Evolutionary conservation across 2,113 vertebrate species (phyloP), one percentile per base, ranked within the genome.

Genomic region (Elachura formosa): DNA sequence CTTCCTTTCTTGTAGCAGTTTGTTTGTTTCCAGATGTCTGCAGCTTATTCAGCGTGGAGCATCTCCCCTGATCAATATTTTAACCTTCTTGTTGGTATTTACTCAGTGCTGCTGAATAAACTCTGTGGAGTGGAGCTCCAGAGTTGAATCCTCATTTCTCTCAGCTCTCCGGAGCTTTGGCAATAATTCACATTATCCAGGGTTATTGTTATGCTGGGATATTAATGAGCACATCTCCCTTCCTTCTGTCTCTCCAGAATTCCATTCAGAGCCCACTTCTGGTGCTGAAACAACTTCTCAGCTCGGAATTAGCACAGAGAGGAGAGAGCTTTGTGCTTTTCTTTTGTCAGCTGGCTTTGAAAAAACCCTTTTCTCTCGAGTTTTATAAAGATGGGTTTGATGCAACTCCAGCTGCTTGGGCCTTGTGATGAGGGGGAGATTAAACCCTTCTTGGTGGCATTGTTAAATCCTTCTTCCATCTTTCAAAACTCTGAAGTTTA

Each of bases 51-150:
- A 45, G 59, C 6, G 4, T 93, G 68, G 96, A 96, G 73, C 72
- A 64, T 91, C 95, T 94, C 76, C 84, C 87, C 92, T 76, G 87
- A 95, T 97, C 96, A 95, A 62, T 96, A 90, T 93, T 97, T 96
- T 78, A 94, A 95, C 91, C 95, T 97, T 81, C 92, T 89, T 96
- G 72, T 96, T 96, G 90, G 46, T 96, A 92, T 96, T 97, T 96
- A 93, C 95, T 87, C 85, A 82, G 71, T 51, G 87, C 89, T 81
- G 58, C 94, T 90, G 94, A 83, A 91, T 88, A 87, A 87, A 95
- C 83, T 78, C 61, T 12, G 38, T 69, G 83, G 81, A 96, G 85
- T 68, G 69, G 56, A 88, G 91, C 87, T 82, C 79, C 61, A 79
- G 93, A 83, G 74, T 36, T 38, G 72, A 58, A 92, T 93, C 96